Conservation (phyloP, 2,888 invertebrate genomes). For the Diaperis boleti region DNA sequence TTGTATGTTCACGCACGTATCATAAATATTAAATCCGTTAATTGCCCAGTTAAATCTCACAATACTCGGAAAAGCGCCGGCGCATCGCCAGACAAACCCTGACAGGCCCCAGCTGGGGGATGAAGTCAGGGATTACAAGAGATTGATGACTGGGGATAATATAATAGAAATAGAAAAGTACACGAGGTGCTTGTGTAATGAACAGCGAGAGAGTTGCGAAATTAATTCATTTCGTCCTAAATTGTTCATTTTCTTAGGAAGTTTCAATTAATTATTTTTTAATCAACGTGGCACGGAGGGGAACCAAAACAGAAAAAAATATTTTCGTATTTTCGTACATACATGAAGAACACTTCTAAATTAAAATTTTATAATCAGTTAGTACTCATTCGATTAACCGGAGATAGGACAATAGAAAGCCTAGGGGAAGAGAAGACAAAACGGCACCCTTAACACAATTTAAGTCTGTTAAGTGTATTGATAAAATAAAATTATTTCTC, state of each 20-base stretch:
- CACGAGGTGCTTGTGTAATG: slow-evolving; percentile 46
- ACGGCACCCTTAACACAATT: no score
- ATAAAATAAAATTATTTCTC: no score
- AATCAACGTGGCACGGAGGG: neutral
- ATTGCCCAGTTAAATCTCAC: slow-evolving; percentile 46
- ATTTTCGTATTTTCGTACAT: no score
- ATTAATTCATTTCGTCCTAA: slow-evolving; percentile 20
- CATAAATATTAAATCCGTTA: slow-evolving; percentile 50
- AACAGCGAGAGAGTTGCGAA: slow-evolving; percentile 27
- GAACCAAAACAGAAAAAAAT: neutral
- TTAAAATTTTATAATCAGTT: no score
- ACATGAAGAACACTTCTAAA: no score
- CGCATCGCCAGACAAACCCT: slow-evolving; percentile 36
- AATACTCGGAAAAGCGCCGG: slow-evolving; percentile 45
- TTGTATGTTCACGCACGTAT: slow-evolving; percentile 47
- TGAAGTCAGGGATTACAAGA: slow-evolving; percentile 49
- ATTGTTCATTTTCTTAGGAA: slow-evolving; percentile 14
- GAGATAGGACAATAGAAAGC: no score
- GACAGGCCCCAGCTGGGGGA: slow-evolving; percentile 50
- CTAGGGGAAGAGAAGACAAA: no score
- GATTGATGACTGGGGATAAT: slow-evolving; percentile 50
- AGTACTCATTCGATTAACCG: no score
- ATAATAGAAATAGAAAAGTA: slow-evolving; percentile 51
- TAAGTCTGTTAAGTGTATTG: no score
- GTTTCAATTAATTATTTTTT: slow-evolving; percentile 1